These are phyloP conservation scores for Hycleus phaleratus DNA, from an alignment of 1,140 invertebrate genomes.

Conservation along the genomic window DNA sequence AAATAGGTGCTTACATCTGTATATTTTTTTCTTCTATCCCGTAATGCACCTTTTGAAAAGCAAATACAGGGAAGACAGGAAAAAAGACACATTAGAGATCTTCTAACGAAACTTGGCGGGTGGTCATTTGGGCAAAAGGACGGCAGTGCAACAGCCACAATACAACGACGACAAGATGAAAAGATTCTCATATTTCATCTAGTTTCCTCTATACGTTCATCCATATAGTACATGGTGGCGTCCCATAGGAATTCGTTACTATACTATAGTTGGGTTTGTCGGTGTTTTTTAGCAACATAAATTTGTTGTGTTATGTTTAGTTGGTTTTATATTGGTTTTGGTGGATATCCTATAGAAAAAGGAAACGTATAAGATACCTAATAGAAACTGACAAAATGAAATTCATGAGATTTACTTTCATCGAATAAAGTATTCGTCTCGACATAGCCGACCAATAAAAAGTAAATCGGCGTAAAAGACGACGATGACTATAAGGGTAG, in stretches of 20 bases:
- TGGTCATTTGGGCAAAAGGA: too few relatives aligned
- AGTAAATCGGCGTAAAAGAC: not conserved
- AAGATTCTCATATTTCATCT: conserved; percentile 16
- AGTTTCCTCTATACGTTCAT: not conserved
- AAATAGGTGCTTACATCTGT: not conserved
- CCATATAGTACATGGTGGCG: not conserved
- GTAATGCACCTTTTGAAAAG: too few relatives aligned
- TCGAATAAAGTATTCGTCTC: not conserved
- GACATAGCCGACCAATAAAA: too few relatives aligned
- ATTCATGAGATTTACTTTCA: conserved; percentile 5
- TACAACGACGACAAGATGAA: conserved; percentile 5
- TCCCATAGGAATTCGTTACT: conserved; percentile 14
- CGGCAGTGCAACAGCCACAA: not conserved
- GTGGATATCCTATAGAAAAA: not conserved
- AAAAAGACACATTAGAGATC: too few relatives aligned
- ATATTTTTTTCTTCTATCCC: too few relatives aligned
- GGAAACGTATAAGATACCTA: conserved; percentile 13
- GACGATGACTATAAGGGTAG: not conserved
- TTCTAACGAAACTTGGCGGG: too few relatives aligned
- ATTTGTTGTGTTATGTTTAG: not conserved
- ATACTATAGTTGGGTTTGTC: conserved; percentile 1
- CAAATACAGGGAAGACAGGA: too few relatives aligned
- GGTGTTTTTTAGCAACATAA: conserved; percentile 10
- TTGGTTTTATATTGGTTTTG: conserved; percentile 7
- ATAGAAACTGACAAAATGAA: conserved; percentile 14